These are phyloP conservation scores for Tokudaia muenninki DNA, from an alignment of 2,797 vertebrate genomes.

Conservation along the genomic window DNA sequence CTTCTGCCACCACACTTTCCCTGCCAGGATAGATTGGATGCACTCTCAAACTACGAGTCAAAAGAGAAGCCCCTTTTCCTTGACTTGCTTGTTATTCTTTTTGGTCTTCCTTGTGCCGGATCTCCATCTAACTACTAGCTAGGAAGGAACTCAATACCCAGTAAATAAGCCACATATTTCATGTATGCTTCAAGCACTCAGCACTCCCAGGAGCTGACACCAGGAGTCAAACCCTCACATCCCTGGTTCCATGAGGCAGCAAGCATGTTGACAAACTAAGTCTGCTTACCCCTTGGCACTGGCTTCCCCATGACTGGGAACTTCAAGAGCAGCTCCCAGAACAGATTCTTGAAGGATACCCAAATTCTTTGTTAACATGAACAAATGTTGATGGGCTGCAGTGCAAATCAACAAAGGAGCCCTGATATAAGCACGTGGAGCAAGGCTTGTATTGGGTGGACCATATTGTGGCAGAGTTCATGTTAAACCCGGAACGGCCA, in stretches of 20 bases:
- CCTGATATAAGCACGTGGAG: background rate
- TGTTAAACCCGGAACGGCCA: fast-evolving
- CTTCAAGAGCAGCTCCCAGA: background rate
- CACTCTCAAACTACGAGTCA: background rate
- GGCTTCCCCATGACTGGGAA: conserved; percentile 2
- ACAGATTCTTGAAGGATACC: conserved; percentile 50
- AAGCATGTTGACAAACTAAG: background rate
- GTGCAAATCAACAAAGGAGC: conserved; percentile 38
- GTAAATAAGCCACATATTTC: fast-evolving
- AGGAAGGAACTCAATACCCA: background rate
- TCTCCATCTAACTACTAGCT: conserved; percentile 31
- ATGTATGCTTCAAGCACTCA: no score
- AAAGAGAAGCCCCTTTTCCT: no score
- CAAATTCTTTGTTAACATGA: conserved; percentile 60
- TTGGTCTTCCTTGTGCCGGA: conserved; percentile 46
- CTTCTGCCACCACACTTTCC: background rate
- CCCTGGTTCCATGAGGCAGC: background rate
- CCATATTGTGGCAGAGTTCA: background rate
- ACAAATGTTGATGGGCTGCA: background rate
- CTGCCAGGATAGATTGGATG: no score
- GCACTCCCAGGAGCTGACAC: background rate
- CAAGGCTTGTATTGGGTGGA: background rate
- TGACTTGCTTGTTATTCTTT: background rate
- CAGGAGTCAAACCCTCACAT: background rate
- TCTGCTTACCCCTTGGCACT: background rate